A percentile compares a stretch with the other conserved stretches of the same genome.
Evolutionary conservation across 2,113 vertebrate genomes (phyloP).

Genomic region (Paradisaea rubra): DNA sequence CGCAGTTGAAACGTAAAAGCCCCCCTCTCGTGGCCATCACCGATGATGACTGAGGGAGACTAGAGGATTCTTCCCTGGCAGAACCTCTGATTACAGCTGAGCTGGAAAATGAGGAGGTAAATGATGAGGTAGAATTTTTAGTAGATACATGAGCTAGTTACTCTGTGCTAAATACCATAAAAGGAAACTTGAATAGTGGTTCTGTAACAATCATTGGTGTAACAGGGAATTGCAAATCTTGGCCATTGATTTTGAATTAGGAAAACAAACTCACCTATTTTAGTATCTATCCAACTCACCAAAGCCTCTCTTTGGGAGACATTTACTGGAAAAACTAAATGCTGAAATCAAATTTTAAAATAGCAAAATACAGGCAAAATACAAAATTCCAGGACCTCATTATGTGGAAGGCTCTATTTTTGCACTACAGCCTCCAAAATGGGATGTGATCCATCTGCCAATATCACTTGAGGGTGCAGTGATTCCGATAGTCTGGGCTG

Average conservation of each 20-base stretch:
- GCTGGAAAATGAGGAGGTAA: neutral
- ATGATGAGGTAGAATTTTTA: neutral
- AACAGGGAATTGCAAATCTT: neutral
- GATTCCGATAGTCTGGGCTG: neutral
- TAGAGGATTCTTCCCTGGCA: neutral
- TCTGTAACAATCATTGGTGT: neutral
- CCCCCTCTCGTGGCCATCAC: fast-evolving
- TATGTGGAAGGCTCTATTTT: neutral
- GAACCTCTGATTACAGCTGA: neutral
- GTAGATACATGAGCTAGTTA: neutral
- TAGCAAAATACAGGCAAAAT: neutral
- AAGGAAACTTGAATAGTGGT: neutral
- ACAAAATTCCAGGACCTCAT: neutral
- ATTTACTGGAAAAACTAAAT: neutral
- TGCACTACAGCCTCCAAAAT: neutral
- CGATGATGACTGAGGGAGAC: no score
- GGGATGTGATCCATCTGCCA: neutral
- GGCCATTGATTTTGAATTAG: neutral
- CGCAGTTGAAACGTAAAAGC: neutral
- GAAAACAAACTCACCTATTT: neutral
- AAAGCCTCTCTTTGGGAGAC: neutral
- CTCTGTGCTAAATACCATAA: neutral
- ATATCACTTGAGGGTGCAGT: neutral
- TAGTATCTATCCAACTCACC: neutral
- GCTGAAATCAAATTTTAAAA: neutral